Evolutionary conservation across 2,113 vertebrate genomes (phyloP).

Genomic region (Anser cygnoides): DNA sequence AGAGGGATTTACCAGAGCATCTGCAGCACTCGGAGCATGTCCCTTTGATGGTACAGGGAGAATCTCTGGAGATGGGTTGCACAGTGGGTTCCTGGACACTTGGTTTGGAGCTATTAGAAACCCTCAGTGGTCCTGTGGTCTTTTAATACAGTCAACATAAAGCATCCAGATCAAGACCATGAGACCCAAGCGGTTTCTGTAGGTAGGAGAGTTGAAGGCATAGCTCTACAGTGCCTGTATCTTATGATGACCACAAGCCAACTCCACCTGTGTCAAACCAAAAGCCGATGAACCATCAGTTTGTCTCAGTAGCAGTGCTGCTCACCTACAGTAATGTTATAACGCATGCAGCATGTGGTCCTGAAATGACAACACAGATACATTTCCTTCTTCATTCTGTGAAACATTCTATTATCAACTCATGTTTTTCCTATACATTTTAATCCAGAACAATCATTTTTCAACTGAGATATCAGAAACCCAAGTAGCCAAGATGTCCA

Average conservation of each 20-base stretch:
- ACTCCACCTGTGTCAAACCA: background rate
- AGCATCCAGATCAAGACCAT: background rate
- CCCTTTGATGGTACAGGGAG: background rate
- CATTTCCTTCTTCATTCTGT: background rate
- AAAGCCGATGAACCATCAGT: background rate
- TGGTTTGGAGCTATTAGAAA: background rate
- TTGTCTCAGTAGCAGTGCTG: background rate
- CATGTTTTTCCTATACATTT: background rate
- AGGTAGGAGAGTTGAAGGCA: background rate
- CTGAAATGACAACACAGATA: background rate
- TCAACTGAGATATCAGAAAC: background rate
- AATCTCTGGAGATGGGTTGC: background rate
- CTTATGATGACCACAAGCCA: accelerated
- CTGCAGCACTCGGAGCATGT: background rate
- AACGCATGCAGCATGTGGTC: background rate
- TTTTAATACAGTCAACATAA: background rate
- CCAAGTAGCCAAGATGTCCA: background rate
- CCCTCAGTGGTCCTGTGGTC: background rate
- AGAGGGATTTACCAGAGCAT: background rate
- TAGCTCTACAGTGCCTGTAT: accelerated
- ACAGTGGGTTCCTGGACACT: background rate
- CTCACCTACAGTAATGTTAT: accelerated
- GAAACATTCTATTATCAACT: background rate
- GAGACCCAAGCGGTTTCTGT: background rate
- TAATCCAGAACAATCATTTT: background rate